These are phyloP conservation scores for Apotomis capreana DNA, from an alignment of 2,888 invertebrate species.

Conservation along the genomic window DNA sequence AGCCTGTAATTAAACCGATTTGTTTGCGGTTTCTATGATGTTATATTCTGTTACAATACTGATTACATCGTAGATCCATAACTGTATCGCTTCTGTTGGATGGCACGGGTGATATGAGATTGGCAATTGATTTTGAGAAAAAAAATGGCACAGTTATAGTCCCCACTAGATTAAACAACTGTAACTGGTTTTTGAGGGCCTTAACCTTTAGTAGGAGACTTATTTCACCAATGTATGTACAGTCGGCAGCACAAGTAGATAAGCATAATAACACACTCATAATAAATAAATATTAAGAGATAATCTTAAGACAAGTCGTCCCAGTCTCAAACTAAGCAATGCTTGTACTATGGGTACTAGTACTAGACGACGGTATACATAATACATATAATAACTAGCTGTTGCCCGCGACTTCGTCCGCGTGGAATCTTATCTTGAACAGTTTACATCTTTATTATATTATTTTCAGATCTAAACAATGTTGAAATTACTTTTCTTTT, in stretches of 20 bases:
- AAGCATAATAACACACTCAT: no score
- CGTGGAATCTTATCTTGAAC: no score
- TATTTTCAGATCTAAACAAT: no score
- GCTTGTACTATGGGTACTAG: no score
- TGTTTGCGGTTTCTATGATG: conserved; percentile 15
- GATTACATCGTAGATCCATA: conserved; percentile 24
- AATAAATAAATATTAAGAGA: no score
- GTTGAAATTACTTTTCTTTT: no score
- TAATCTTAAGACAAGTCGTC: no score
- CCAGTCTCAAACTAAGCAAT: no score
- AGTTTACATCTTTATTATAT: no score
- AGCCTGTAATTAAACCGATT: conserved; percentile 20
- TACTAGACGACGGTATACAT: no score
- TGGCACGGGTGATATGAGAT: conserved; percentile 23
- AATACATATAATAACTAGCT: no score
- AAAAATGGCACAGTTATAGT: conserved; percentile 27
- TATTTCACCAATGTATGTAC: background rate
- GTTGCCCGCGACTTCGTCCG: no score
- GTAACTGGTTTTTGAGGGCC: conserved; percentile 23
- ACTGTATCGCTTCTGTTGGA: conserved; percentile 31
- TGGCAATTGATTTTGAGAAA: conserved; percentile 25
- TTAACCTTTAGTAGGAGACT: conserved; percentile 9
- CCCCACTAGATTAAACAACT: conserved; percentile 9
- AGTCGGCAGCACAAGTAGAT: background rate
- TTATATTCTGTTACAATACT: conserved; percentile 17